Conservation (phyloP, 2,888 invertebrate genomes). For the Autographa pulchrina region DNA sequence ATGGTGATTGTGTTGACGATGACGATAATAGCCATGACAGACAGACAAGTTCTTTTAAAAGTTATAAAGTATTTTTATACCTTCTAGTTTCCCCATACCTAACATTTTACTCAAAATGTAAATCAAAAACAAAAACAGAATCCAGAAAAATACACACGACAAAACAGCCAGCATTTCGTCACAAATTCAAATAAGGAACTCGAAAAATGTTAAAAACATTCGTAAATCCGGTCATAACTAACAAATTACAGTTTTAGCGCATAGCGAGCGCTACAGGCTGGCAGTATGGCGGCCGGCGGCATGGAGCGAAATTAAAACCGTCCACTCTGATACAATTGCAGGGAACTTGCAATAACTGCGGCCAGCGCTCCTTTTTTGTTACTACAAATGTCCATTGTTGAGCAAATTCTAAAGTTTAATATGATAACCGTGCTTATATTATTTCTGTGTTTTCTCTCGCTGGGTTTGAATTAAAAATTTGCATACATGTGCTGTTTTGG, state of each 20-base stretch:
- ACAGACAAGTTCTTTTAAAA: too few species aligned
- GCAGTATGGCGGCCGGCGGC: slow-evolving; percentile 12
- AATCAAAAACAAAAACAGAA: neutral
- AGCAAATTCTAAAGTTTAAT: slow-evolving; percentile 49
- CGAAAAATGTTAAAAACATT: slow-evolving; percentile 42
- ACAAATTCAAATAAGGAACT: slow-evolving; percentile 32
- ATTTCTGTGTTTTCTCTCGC: slow-evolving; percentile 19
- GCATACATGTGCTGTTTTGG: neutral
- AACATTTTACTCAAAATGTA: too few species aligned
- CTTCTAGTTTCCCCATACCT: too few species aligned
- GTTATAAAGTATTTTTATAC: too few species aligned
- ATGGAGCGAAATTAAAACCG: slow-evolving; percentile 54
- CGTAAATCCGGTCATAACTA: slow-evolving; percentile 47
- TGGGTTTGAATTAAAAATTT: slow-evolving; percentile 7
- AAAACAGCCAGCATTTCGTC: slow-evolving; percentile 12
- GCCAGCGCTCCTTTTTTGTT: slow-evolving; percentile 32
- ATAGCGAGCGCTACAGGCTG: slow-evolving; percentile 6
- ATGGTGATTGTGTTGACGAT: too few species aligned
- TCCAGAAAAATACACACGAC: neutral
- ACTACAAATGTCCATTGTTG: slow-evolving; percentile 39
- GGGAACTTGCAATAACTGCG: slow-evolving; percentile 42
- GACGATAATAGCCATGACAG: too few species aligned
- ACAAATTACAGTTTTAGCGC: slow-evolving; percentile 51
- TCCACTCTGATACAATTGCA: slow-evolving; percentile 52
- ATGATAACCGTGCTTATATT: slow-evolving; percentile 43